Evolutionary conservation across 2,797 vertebrate species (phyloP).

Genomic region (Enteromius treurensis): DNA sequence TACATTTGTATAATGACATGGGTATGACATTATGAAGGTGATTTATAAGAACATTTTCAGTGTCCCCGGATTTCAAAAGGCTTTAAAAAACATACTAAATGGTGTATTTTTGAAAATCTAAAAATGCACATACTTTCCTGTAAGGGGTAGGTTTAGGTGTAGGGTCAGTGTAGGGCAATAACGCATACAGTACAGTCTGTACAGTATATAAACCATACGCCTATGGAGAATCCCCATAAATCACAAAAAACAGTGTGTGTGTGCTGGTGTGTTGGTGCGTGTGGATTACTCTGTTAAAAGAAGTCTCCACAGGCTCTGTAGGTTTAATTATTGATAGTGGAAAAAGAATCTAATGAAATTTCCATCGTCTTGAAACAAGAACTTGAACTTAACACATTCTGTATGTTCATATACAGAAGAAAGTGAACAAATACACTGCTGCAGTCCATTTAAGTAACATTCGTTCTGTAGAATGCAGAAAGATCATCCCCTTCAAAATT

Average conservation of each 20-base stretch:
- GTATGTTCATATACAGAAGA: slow-evolving; percentile 35
- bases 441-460: background rate
- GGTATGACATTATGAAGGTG: no score
- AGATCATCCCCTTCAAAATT: background rate
- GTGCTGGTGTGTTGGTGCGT: slow-evolving; percentile 27
- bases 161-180: no score
- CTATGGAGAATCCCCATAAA: no score
- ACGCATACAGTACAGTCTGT: no score
- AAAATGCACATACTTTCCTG: no score
- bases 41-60: no score
- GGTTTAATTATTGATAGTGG: slow-evolving; percentile 91
- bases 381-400: slow-evolving; percentile 66
- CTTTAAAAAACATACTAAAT: no score
- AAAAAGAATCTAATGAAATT: slow-evolving; percentile 90
- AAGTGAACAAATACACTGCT: slow-evolving; percentile 20
- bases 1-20: no score
- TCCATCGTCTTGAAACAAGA: slow-evolving; percentile 86
- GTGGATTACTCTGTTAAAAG: slow-evolving; percentile 36
- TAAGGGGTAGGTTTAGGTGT: no score
- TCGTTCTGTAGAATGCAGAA: background rate
- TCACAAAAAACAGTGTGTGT: background rate
- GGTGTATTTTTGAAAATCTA: no score
- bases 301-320: slow-evolving; percentile 68
- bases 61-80: no score
- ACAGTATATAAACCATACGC: no score